Base-by-base conservation (phyloP, 2,888 invertebrate species). In the Tenthredo livida region DNA sequence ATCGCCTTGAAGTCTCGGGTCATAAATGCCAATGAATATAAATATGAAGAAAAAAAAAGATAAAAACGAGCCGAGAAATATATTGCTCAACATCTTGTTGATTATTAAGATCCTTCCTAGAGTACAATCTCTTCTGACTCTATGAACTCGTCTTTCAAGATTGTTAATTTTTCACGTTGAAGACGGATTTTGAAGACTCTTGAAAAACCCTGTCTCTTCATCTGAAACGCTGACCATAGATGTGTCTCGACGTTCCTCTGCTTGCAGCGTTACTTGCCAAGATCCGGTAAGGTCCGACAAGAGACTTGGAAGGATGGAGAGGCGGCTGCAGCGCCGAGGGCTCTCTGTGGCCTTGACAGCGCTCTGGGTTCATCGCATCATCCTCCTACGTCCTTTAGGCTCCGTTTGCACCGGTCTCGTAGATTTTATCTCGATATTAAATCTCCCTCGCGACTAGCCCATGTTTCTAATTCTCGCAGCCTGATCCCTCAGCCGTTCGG, bases 311-410 rank as follows among this genome's bases (percentile, higher is more conserved):
- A 40, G 29, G 17, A 61, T 21, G 29, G 77, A 77, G 33, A 84
- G 54, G 6, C 78, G 61, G 54, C 43, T 37, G 58, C n/a, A n/a
- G n/a, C 17, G 50, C 61, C 78, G 67, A 78, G 78, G 78, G 85
- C 54, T 50, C 54, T 61, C n/a, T 29, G 72, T 80, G 85, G 85
- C 88, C 90, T 89, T 88, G 88, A 87, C 78, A 86, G 80, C 40
- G 77, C 83, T 84, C 85, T 77, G 85, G 87, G 88, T 88, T 88
- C 88, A 88, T 89, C 86, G 88, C 84, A 87, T 88, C 85, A 47
- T 85, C 86, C 84, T 87, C 67, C 75, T 84, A 84, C 80, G 85
- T 84, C 85, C 73, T 43, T 85, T 86, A 65, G 33, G 65, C 67
- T 67, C 67, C 67, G 83, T 83, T 83, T 67, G n/a, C 29, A 83